Evolutionary conservation across 2,888 invertebrate species (phyloP).

Genomic region (Xanthorhoe designata): DNA sequence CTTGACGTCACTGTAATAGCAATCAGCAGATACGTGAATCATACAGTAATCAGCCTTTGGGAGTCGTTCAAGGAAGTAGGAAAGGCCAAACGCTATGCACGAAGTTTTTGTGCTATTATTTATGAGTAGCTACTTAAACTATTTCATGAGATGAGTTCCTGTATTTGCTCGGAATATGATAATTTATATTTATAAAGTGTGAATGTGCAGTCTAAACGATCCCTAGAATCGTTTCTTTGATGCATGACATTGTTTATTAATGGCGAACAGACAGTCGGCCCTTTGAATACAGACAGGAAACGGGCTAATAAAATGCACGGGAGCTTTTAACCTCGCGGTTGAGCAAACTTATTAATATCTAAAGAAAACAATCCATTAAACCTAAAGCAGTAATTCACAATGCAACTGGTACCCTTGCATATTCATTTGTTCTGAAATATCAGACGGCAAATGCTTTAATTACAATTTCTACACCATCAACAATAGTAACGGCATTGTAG

Average conservation of each 20-base stretch:
- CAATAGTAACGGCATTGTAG: constrained; percentile 49
- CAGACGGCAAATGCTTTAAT: constrained; percentile 35
- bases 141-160: constrained; percentile 44
- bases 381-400: constrained; percentile 29
- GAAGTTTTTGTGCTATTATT: constrained; percentile 36
- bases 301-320: constrained; percentile 60
- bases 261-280: constrained; percentile 55
- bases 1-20: constrained; percentile 34
- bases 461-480: constrained; percentile 45
- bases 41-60: constrained; percentile 34
- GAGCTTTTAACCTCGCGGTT: constrained; percentile 51
- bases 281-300: constrained; percentile 65
- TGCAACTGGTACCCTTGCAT: constrained; percentile 24
- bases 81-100: constrained; percentile 33
- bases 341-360: constrained; percentile 46
- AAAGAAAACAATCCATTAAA: constrained; percentile 27
- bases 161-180: constrained; percentile 29
- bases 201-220: constrained; percentile 54
- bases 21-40: constrained; percentile 35
- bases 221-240: constrained; percentile 67
- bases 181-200: constrained; percentile 38
- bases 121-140: constrained; percentile 14
- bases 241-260: constrained; percentile 71
- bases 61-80: constrained; percentile 38
- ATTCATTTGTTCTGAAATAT: constrained; percentile 30